phyloP scores from a whole-genome alignment of 2,797 vertebrate species.

The Dermochelys coriacea region DNA sequence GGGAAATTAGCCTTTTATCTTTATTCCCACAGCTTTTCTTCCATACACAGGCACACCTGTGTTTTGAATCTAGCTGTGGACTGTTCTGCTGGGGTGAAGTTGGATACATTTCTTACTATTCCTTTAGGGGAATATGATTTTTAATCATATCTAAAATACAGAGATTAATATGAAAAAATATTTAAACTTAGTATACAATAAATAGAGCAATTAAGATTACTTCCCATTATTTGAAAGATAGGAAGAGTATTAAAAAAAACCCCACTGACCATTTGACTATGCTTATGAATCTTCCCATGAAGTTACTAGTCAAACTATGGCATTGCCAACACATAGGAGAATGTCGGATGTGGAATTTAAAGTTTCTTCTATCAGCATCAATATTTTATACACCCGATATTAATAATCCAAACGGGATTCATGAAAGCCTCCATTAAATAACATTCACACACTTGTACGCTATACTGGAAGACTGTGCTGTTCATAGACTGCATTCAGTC shows the following conservation, averaged over 20 bases:
- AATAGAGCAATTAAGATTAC: neutral
- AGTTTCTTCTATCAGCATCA: neutral
- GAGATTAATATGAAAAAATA: neutral
- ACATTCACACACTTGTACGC: neutral
- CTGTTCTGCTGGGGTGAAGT: neutral
- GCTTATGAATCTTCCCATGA: neutral
- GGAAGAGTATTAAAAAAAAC: neutral
- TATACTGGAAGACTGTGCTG: neutral
- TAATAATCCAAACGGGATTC: neutral
- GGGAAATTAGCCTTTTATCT: neutral
- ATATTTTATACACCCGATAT: neutral
- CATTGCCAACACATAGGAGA: neutral
- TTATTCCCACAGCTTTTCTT: neutral
- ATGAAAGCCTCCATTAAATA: slow-evolving; percentile 6
- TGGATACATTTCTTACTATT: neutral
- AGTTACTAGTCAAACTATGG: neutral
- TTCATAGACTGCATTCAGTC: neutral
- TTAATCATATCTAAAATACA: neutral
- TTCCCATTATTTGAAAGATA: neutral
- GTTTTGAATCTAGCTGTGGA: slow-evolving; percentile 9
- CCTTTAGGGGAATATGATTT: neutral
- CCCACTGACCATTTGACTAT: neutral
- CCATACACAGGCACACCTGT: neutral
- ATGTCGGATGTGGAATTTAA: neutral
- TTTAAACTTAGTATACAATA: neutral